Base-by-base conservation (phyloP, 2,113 vertebrate species). In the Oxyura jamaicensis region DNA sequence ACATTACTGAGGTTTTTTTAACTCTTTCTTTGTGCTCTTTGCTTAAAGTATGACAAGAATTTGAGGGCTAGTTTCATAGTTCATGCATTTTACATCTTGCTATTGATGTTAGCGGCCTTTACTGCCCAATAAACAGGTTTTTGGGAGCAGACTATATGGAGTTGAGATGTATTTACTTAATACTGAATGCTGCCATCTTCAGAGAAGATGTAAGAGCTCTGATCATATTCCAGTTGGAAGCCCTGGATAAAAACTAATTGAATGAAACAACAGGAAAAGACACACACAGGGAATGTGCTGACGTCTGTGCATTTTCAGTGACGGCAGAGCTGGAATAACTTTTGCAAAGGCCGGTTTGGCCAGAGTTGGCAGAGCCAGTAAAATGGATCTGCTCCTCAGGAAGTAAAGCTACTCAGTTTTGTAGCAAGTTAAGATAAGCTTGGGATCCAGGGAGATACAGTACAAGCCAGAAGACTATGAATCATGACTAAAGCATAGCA, bases 141-240 rank as follows among this genome's bases (percentile, higher is more conserved):
- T 13, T 8, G 11, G 17, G 18, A 31, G 14, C 11, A 63, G 63
- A 28, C 5, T 67, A 4, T 46, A 36, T 2, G 59, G 26, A 52
- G 8, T 3, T 68, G 65, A 86, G 48, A 8, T 0, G 0, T 25
- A 13, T 41, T 9, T 58, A 4, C 59, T 52, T 46, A 17, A 48
- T 56, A 55, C 29, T 10, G 23, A 90, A 56, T 25, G 7, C 8
- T 31, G 6, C 3, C 18, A 84, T 65, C 33, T 55, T 78, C 23
- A 83, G 8, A 73, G 23, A 69, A 42, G 4, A 12, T 83, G 3
- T 33, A 52, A 68, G 26, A 66, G 1, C 2, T 8, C 8, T 48
- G 14, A 4, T 59, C 3, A 6, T 9, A 10, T 4, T 60, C 35
- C 35, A 79, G 9, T 29, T 74, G 75, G 50, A 85, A 35, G 65